Evolutionary conservation across 1,140 invertebrate species (phyloP).

Genomic region (Trachymyrmex cornetzi): DNA sequence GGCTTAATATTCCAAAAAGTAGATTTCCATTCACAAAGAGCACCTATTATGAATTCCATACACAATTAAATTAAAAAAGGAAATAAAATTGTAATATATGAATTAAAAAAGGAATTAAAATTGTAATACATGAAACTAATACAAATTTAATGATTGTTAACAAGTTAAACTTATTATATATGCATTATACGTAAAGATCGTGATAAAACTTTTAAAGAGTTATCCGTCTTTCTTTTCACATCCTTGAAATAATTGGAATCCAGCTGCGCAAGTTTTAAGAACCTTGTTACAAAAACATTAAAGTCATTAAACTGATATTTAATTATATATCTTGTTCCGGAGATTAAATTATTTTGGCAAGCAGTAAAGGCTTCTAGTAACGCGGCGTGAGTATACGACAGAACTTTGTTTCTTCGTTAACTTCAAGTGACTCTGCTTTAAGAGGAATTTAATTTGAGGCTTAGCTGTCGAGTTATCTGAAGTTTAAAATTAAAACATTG

Average conservation of each 20-base stretch:
- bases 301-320: slow-evolving; percentile 25
- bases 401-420: slow-evolving; percentile 60
- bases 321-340: slow-evolving; percentile 38
- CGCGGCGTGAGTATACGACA: neutral
- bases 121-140: neutral
- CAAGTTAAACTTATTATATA: neutral
- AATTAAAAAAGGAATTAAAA: neutral
- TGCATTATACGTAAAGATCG: neutral
- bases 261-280: neutral
- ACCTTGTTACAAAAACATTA: slow-evolving; percentile 18
- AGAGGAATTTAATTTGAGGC: slow-evolving; percentile 62
- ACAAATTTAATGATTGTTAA: neutral
- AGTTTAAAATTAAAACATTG: slow-evolving; percentile 58
- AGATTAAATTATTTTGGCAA: slow-evolving; percentile 52
- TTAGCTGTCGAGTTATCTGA: slow-evolving; percentile 34
- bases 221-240: neutral
- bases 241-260: neutral
- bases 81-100: neutral
- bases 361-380: slow-evolving; percentile 8
- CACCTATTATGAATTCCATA: neutral
- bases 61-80: neutral
- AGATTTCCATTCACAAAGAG: neutral
- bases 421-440: slow-evolving; percentile 52
- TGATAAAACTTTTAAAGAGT: neutral
- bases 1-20: no score